Base-by-base conservation (phyloP, 2,888 invertebrate genomes). In the Salticus scenicus region DNA sequence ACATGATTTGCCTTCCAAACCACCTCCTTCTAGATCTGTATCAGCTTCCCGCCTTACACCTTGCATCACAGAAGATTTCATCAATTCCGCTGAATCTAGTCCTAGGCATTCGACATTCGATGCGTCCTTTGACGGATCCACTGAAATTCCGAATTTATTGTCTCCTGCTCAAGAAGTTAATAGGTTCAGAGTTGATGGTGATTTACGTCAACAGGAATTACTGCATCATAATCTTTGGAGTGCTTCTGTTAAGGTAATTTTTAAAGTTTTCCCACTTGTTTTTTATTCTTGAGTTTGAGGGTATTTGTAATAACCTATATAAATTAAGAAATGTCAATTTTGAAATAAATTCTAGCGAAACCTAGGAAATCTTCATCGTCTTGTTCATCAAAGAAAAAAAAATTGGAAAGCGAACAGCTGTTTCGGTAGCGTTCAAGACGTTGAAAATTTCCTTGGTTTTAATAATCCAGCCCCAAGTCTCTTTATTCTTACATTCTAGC, bases 1-100 rank as follows among this genome's bases (percentile, higher is more conserved):
- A 24, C 93, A 94, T 70, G 95, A 96, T 89, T 91, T 98, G 88
- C 93, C 93, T 12, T 81, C 89, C 86, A 80, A 89, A 37, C 87
- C 85, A 30, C 81, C 78, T 12, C 78, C 88, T 67, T 87, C 37
- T 67, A 87, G 72, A 47, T 90, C 57, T 75, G 71, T 87, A 28
- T 84, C 88, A 8, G 75, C 90, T 31, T 84, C 89, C 14, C 87
- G 88, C n/a, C 77, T 89, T 7, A 88, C 88, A 1, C 89, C 89
- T 57, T 88, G 89, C 28, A 89, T 88, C 14, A 87, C 84, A 12
- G 88, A 87, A 63, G 88, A 87, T 73, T 76, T 77, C 20, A 51
- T 67, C 27, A 79, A 71, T 57, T 84, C 83, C n/a, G 71, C 70
- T n/a, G 87, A 87, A 63, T 87, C 88, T 64, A 88, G 88, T 88